These are phyloP conservation scores for Tangachromis dhanisi DNA, from an alignment of 2,113 vertebrate species.

Conservation along the genomic window DNA sequence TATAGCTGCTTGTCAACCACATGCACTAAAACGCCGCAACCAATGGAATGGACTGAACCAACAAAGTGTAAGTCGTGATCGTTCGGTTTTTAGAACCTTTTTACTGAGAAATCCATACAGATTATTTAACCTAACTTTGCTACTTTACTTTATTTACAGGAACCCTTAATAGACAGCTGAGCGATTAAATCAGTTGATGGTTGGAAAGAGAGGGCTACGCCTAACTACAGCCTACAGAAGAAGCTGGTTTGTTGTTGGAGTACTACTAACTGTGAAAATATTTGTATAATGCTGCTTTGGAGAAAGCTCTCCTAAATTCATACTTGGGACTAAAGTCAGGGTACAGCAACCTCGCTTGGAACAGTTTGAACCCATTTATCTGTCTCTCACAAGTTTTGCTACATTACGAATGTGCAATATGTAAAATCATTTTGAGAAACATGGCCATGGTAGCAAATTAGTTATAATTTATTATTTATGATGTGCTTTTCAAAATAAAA, in stretches of 20 bases:
- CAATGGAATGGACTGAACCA: conserved; percentile 26
- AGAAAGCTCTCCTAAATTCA: not conserved
- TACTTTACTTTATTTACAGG: conserved; percentile 47
- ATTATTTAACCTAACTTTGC: not conserved
- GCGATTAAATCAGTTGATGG: not conserved
- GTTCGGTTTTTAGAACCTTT: not conserved
- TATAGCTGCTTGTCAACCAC: conserved; percentile 44
- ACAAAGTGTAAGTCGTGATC: conserved; percentile 46
- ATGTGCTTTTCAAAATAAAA: not conserved
- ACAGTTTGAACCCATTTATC: not conserved
- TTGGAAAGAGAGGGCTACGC: not conserved
- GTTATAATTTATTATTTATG: not conserved
- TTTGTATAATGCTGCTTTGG: not conserved
- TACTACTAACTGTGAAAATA: not conserved
- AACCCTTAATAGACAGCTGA: conserved; percentile 55
- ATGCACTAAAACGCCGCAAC: not conserved
- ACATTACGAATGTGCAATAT: not conserved
- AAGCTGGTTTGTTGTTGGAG: not conserved
- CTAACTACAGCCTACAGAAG: not conserved
- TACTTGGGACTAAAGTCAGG: not conserved
- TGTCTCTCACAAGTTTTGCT: not conserved
- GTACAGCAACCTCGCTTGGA: not conserved
- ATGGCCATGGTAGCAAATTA: not conserved
- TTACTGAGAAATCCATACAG: not conserved
- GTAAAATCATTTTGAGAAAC: not conserved